Evolutionary conservation across 2,888 invertebrate genomes (phyloP), one percentile per base, ranked within the genome.

Genomic region (Ormia ochracea): DNA sequence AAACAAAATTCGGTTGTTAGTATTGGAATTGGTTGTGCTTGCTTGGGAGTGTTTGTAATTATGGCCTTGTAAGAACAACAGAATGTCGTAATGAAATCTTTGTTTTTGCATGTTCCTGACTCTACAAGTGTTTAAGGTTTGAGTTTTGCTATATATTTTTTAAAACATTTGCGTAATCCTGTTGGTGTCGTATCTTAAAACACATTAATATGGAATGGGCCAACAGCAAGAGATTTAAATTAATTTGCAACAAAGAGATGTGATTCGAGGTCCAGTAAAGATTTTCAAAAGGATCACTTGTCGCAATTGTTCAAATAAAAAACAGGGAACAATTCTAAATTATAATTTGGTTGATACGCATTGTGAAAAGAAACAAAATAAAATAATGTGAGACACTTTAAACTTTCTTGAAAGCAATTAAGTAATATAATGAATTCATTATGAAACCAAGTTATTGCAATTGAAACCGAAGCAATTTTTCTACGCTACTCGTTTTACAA

Each of bases 41-140:
- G 23, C 14, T n/a, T 23, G 10, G 9, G 10, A 21, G 61, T 52
- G 41, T 36, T 45, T 56, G 45, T 65, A 73, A 73, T 73, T 73
- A 65, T 65, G 59, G 48, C 31, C 50, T 59, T 26, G 6, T 70
- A 38, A 48, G 58, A 58, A 9, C 69, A 38, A 26, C 10, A 48
- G 10, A 58, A 48, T 36, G 28, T 41, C 50, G 36, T 70, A 70
- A 70, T 48, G 59, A 70, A 38, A 28, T 38, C 19, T 9, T 50
- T 41, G 48, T 31, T 50, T n/a, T n/a, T n/a, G n/a, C n/a, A n/a
- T n/a, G n/a, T n/a, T 14, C 36, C 48, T 21, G 38, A 70, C 28
- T 70, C 69, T 6, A 70, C 38, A 59, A 70, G 48, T 59, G 38
- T 31, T 70, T 69, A 23, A 33, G 48, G 28, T 59, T 58, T 48